These are phyloP conservation scores for Labrus mixtus DNA, from an alignment of 2,113 vertebrate genomes.

Conservation along the genomic window DNA sequence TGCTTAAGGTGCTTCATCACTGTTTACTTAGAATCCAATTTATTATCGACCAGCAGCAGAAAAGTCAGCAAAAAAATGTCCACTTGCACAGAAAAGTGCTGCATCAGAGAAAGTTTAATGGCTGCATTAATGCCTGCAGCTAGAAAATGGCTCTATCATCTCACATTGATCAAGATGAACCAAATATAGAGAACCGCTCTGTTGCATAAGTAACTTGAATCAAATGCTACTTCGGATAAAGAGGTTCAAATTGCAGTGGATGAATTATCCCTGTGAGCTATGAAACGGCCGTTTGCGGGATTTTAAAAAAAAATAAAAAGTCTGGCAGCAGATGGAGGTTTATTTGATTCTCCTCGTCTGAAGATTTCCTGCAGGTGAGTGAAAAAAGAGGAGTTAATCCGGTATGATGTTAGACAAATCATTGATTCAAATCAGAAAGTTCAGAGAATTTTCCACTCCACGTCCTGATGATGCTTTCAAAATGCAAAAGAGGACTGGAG, in stretches of 20 bases:
- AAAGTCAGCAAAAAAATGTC: slow-evolving; percentile 74
- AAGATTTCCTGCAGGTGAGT: slow-evolving; percentile 45
- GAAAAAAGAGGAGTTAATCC: slow-evolving; percentile 44
- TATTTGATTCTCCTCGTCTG: slow-evolving; percentile 26
- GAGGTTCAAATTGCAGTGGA: neutral
- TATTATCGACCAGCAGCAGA: slow-evolving; percentile 62
- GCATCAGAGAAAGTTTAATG: slow-evolving; percentile 73
- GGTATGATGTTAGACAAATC: slow-evolving; percentile 38
- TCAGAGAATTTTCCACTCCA: slow-evolving; percentile 38
- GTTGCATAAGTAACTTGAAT: slow-evolving; percentile 17
- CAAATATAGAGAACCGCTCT: slow-evolving; percentile 51
- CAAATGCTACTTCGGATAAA: slow-evolving; percentile 10
- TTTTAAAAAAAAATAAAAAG: neutral
- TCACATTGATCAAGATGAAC: slow-evolving; percentile 63
- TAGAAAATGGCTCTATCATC: slow-evolving; percentile 59
- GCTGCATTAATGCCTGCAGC: slow-evolving; percentile 53
- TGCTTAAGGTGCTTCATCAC: slow-evolving; percentile 75
- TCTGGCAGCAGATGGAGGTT: neutral
- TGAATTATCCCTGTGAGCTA: slow-evolving; percentile 6
- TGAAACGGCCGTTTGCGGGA: slow-evolving; percentile 9
- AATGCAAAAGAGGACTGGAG: slow-evolving; percentile 42
- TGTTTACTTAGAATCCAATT: slow-evolving; percentile 80
- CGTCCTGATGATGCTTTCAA: slow-evolving; percentile 38
- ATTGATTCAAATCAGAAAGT: slow-evolving; percentile 52
- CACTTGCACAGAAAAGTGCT: slow-evolving; percentile 74